Base-by-base conservation (phyloP, 2,797 vertebrate genomes). In the Eospalax fontanierii region DNA sequence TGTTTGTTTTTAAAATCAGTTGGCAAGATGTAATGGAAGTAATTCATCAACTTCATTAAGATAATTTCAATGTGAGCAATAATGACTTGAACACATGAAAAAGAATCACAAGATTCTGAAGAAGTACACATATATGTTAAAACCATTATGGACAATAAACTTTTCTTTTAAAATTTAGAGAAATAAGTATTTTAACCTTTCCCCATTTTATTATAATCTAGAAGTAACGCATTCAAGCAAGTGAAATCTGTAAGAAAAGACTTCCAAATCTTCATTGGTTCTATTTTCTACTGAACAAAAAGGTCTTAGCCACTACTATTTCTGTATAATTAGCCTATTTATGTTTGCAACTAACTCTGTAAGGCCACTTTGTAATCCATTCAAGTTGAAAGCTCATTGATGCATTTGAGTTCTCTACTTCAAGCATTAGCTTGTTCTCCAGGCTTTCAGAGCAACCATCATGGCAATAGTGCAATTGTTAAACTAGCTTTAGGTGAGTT, bases 321-420 rank as follows among this genome's bases (percentile, higher is more conserved):
- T 93, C 54, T 89, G 21, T 30, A 15, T 71, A 96, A 43, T 40
- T 30, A 28, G 30, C 70, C 63, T 93, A 10, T 40, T 88, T 43
- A n/a, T 90, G 1, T 93, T 74, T 82, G 59, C 7, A 30, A 68
- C 8, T 73, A 43, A 12, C 16, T 78, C 75, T 54, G 91, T 22
- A 33, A 5, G 61, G 15, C 74, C n/a, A 43, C 21, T 33, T 74
- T 50, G 35, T 57, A 80, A 70, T 73, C 30, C 93, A 18, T 57
- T 89, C 87, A 46, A 26, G 16, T 35, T n/a, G 24, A 80, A 94
- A 73, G 70, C 16, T 12, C 24, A 78, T 35, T 15, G 71, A 54
- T 61, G 89, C 10, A 24, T 59, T 4, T 61, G 84, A 91, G 28
- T 63, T 26, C 16, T 59, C 40, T 65, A 26, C 28, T 89, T 93